Conservation (phyloP, 2,113 vertebrate genomes). For the Syrrhaptes paradoxus region DNA sequence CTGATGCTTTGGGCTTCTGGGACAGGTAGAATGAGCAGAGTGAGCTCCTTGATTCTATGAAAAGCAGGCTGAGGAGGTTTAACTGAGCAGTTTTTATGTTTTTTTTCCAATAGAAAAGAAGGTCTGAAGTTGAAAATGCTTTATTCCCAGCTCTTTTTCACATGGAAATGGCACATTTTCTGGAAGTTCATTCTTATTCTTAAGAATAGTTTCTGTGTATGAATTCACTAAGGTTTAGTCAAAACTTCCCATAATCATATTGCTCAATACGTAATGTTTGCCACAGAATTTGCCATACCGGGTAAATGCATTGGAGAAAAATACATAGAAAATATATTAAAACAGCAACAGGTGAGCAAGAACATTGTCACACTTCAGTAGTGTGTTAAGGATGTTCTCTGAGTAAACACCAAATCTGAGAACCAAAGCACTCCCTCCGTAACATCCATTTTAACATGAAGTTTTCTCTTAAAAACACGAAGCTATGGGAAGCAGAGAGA, state of each 20-base stretch:
- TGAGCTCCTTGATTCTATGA: not conserved
- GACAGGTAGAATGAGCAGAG: not conserved
- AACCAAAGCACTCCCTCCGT: not conserved
- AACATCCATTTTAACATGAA: not conserved
- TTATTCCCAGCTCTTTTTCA: not conserved
- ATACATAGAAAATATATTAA: not conserved
- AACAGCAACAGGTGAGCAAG: not conserved
- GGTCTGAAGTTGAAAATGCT: not conserved
- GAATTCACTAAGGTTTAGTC: not conserved
- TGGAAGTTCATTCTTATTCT: slow-evolving; percentile 5
- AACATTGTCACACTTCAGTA: not conserved
- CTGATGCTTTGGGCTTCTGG: not conserved
- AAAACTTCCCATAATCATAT: not conserved
- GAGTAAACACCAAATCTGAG: not conserved
- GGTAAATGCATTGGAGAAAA: not conserved
- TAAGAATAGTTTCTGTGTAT: slow-evolving; percentile 2
- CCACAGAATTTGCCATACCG: not conserved
- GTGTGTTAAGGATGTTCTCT: not conserved
- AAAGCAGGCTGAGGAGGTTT: not conserved
- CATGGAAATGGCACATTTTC: not conserved
- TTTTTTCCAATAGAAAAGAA: not conserved
- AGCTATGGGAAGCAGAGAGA: not conserved
- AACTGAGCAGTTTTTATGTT: not conserved
- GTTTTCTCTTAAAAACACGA: not conserved
- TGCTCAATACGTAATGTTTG: not conserved